Percentiles rank a stretch among this genome's conserved stretches.
Evolutionary conservation across 2,888 invertebrate genomes (phyloP).

Genomic region (Cabera pusaria): DNA sequence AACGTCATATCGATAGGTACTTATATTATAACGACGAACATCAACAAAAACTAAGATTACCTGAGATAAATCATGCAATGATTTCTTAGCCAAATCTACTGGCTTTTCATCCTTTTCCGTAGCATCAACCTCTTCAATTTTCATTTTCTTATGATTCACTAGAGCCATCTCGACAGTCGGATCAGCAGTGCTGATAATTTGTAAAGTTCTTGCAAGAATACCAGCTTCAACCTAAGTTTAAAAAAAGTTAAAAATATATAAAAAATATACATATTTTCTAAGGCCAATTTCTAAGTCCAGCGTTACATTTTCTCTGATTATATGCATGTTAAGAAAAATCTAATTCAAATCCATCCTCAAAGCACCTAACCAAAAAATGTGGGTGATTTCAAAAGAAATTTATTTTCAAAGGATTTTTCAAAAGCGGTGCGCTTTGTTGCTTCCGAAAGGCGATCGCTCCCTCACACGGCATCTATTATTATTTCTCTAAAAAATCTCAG

Average conservation of each 20-base stretch:
- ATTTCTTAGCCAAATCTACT: conserved; percentile 65
- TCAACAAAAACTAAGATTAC: conserved; percentile 44
- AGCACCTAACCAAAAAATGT: too few relatives aligned
- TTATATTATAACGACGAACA: too few relatives aligned
- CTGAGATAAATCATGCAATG: conserved; percentile 76
- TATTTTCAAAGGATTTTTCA: conserved; percentile 1
- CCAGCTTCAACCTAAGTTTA: conserved; percentile 87
- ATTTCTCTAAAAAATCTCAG: conserved; percentile 19
- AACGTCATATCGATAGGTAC: too few relatives aligned
- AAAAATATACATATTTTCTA: too few relatives aligned
- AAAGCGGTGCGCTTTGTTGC: conserved; percentile 2
- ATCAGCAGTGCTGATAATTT: conserved; percentile 86
- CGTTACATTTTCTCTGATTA: too few relatives aligned
- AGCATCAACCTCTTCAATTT: conserved; percentile 82
- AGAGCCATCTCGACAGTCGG: conserved; percentile 78
- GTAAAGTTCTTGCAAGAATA: conserved; percentile 88
- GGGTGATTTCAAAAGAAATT: neutral
- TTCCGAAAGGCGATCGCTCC: conserved; percentile 3
- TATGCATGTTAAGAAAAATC: neutral
- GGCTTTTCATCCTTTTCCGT: conserved; percentile 72
- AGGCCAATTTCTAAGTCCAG: too few relatives aligned
- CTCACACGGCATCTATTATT: conserved; percentile 7
- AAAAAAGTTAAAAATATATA: neutral
- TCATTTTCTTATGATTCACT: conserved; percentile 75
- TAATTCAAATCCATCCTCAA: conserved; percentile 2